phyloP scores from a whole-genome alignment of 2,113 vertebrate genomes.

The Macaca fascicularis region T2T-MFA8v1.1 NC_088392.1:17052001-17052500 shows the following conservation, averaged over 20 bases:
- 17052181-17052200: neutral
- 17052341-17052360: neutral
- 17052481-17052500: neutral
- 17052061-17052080: slow-evolving; percentile 70
- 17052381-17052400: neutral
- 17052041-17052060: slow-evolving; percentile 73
- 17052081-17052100: slow-evolving; percentile 64
- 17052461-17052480: neutral
- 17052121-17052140: slow-evolving; percentile 53
- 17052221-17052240: neutral
- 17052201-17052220: neutral
- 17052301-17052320: neutral
- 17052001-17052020: slow-evolving; percentile 49
- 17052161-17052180: neutral
- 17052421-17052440: neutral
- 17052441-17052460: neutral
- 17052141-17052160: slow-evolving; percentile 36
- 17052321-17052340: neutral
- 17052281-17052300: neutral
- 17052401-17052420: neutral
- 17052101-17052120: slow-evolving; percentile 67
- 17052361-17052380: neutral
- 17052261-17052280: neutral
- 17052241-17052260: neutral
- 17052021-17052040: slow-evolving; percentile 70